These are phyloP conservation scores for Semnornis frantzii DNA, from an alignment of 2,113 vertebrate species.

Conservation along the genomic window DNA sequence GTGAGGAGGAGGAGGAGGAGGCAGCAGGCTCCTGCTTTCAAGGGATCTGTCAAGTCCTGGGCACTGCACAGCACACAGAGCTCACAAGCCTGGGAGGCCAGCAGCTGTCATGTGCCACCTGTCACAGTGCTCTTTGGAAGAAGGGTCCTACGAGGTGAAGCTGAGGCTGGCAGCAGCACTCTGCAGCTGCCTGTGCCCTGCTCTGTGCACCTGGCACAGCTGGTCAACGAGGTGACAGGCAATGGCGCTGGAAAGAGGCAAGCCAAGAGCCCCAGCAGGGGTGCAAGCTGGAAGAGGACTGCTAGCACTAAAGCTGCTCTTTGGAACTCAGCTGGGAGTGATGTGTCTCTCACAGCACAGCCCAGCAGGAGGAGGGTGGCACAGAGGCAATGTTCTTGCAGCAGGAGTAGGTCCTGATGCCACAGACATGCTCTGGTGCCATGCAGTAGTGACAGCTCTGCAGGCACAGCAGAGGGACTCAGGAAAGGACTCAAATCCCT, in stretches of 20 bases:
- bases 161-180: fast-evolving
- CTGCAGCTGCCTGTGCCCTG: not conserved
- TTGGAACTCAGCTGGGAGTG: not conserved
- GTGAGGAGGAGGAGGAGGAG: not conserved
- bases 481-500: not conserved
- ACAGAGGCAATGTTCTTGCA: not conserved
- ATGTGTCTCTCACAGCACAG: fast-evolving
- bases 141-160: fast-evolving
- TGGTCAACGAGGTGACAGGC: not conserved
- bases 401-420: not conserved
- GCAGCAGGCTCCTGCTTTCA: not conserved
- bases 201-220: not conserved
- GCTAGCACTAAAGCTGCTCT: not conserved
- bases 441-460: not conserved
- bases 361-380: not conserved
- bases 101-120: not conserved
- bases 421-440: not conserved
- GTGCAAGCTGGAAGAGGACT: not conserved
- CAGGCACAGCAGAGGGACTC: not conserved
- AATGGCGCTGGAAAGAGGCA: not conserved
- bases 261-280: not conserved
- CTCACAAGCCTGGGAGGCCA: not conserved
- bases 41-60: not conserved
- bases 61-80: not conserved
- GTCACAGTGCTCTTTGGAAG: not conserved